Conservation (phyloP, 2,797 vertebrate genomes). For the Sphaeramia orbicularis region DNA sequence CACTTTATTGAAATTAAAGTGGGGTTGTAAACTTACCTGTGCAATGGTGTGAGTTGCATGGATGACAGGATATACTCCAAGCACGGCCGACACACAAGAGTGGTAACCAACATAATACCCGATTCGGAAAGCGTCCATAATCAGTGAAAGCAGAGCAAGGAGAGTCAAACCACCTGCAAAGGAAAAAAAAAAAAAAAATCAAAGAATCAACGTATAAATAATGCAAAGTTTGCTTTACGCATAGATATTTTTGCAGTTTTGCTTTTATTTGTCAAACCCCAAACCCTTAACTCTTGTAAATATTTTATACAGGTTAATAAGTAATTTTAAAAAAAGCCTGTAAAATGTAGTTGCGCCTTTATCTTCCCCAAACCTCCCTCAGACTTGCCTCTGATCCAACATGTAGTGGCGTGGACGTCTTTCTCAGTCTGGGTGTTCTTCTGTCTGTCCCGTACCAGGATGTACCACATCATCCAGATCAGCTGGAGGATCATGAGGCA, state of each 20-base stretch:
- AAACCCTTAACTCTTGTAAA: neutral
- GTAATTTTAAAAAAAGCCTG: too few relatives aligned
- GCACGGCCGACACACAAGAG: conserved; percentile 89
- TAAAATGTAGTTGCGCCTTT: neutral
- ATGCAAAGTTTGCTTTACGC: neutral
- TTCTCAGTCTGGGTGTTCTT: conserved; percentile 86
- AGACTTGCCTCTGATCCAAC: conserved; percentile 91
- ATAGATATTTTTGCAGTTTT: neutral
- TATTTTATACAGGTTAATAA: neutral
- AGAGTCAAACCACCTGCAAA: conserved; percentile 91
- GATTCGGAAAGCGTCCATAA: conserved; percentile 95
- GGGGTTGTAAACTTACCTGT: conserved; percentile 87
- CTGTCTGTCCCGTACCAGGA: conserved; percentile 86
- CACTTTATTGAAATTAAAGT: conserved; percentile 55
- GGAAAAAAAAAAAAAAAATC: neutral
- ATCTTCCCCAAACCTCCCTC: neutral
- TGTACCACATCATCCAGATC: conserved; percentile 97
- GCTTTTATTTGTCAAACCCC: neutral
- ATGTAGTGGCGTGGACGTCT: conserved; percentile 91
- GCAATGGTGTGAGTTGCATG: conserved; percentile 93
- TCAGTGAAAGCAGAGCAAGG: conserved; percentile 92
- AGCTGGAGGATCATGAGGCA: conserved; percentile 94
- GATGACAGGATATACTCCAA: conserved; percentile 92
- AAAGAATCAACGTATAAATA: conserved; percentile 2
- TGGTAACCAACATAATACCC: conserved; percentile 94